A percentile compares a stretch with the other conserved stretches of the same genome.
These are phyloP conservation scores for Lindbergichthys nudifrons DNA, from an alignment of 2,797 vertebrate species.

Conservation along the genomic window DNA sequence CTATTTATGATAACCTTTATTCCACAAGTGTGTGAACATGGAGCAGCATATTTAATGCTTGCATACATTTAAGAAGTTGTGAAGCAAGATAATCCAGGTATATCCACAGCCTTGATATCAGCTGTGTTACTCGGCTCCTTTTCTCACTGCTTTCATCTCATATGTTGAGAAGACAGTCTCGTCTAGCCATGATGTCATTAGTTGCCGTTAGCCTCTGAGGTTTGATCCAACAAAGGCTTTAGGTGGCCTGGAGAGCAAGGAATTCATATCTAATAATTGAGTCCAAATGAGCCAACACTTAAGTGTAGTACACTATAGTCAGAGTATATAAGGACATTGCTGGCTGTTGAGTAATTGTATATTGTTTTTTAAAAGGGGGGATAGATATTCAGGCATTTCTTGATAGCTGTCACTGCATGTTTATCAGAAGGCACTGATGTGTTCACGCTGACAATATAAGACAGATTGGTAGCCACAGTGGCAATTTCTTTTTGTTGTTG, in stretches of 20 bases:
- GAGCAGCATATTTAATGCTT: slow-evolving; percentile 8
- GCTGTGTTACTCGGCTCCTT: slow-evolving; percentile 29
- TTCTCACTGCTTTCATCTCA: slow-evolving; percentile 27
- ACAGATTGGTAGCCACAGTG: slow-evolving; percentile 44
- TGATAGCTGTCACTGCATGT: slow-evolving; percentile 54
- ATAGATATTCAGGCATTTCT: slow-evolving; percentile 39
- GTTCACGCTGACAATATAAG: slow-evolving; percentile 58
- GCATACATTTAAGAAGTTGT: slow-evolving; percentile 27
- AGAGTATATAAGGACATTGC: neutral
- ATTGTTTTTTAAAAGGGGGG: neutral
- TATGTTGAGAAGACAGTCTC: slow-evolving; percentile 37
- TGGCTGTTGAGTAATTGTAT: slow-evolving; percentile 1
- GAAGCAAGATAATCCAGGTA: slow-evolving; percentile 10
- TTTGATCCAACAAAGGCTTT: slow-evolving; percentile 24
- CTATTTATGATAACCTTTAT: slow-evolving; percentile 57
- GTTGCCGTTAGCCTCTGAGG: slow-evolving; percentile 42
- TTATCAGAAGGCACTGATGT: slow-evolving; percentile 53
- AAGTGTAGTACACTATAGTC: neutral
- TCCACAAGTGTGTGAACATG: slow-evolving; percentile 10
- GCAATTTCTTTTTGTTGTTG: slow-evolving; percentile 7
- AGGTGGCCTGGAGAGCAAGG: slow-evolving; percentile 20
- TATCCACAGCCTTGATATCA: slow-evolving; percentile 31
- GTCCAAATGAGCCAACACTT: neutral
- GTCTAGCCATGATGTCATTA: slow-evolving; percentile 36
- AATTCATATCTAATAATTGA: slow-evolving; percentile 15